phyloP scores from a whole-genome alignment of 1,140 invertebrate genomes.

The Pomacea maculata region DNA sequence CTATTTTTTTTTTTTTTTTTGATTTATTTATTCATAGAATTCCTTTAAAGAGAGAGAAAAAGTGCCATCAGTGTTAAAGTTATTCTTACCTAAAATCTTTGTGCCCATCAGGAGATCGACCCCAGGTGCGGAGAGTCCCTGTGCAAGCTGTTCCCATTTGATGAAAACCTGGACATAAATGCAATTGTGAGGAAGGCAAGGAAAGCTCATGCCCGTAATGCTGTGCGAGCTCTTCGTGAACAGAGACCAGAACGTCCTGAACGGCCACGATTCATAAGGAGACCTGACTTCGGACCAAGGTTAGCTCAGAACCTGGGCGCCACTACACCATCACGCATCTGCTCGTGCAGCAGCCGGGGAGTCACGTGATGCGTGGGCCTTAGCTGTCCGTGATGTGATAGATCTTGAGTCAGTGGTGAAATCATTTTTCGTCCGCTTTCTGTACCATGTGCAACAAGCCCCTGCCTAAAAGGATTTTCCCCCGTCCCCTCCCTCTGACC shows the following conservation, averaged over 20 bases:
- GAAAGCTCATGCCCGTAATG: constrained; percentile 39
- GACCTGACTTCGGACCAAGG: constrained; percentile 19
- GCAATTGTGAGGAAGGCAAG: constrained; percentile 84
- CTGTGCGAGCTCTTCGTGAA: constrained; percentile 31
- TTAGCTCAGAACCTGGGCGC: constrained; percentile 9
- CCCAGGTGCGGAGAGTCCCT: constrained; percentile 93
- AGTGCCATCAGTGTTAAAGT: too few relatives aligned
- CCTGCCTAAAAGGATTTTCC: not conserved
- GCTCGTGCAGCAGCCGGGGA: constrained; percentile 8
- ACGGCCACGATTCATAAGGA: constrained; percentile 22
- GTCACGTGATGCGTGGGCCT: constrained; percentile 19
- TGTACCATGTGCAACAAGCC: not conserved
- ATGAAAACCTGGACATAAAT: constrained; percentile 91
- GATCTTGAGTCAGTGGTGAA: constrained; percentile 9
- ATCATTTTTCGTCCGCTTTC: constrained; percentile 6
- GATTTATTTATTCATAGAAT: too few relatives aligned
- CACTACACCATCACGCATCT: constrained; percentile 8
- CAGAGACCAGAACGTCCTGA: constrained; percentile 29
- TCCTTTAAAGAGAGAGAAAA: too few relatives aligned
- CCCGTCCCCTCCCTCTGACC: not conserved
- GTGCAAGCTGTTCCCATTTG: constrained; percentile 92
- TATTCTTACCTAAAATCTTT: too few relatives aligned
- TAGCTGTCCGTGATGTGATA: constrained; percentile 10
- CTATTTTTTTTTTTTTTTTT: too few relatives aligned
- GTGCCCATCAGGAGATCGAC: constrained; percentile 83